Evolutionary conservation across 2,113 vertebrate genomes (phyloP), one percentile per base, ranked within the genome.

Genomic region (Hippocampus barbouri): DNA sequence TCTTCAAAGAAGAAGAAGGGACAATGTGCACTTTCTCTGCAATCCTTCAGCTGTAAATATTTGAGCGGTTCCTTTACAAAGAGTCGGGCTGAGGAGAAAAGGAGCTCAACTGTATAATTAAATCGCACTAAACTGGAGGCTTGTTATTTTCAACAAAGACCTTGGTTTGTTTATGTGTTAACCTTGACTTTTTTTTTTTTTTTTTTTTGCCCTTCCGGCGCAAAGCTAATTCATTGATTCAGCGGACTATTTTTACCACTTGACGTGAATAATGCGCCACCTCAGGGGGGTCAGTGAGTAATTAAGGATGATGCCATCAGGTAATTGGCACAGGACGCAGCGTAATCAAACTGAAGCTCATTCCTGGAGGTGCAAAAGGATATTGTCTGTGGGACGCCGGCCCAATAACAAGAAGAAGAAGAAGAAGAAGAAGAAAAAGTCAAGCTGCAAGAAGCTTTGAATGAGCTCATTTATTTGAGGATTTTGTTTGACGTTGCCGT

Each of bases 31-130:
- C 71, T 66, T 51, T 71, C 57, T 73, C 57, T 78, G 69, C 80
- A 78, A 80, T 65, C 47, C 8, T 47, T 40, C 0, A 76, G 47
- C 1, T 2, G 47, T 73, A 73, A 71, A 76, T 81, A 72, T 79
- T 79, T 82, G 34, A 78, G 77, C 45, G 69, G 60, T 38, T 77
- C 34, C 47, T 64, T 64, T 67, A 34, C 76, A 78, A 79, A 61
- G 41, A 43, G 73, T 63, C 69, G 71, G 69, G 66, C 79, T 68
- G 25, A 61, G 38, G 51, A 74, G 78, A 83, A 20, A 66, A 73
- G 72, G 54, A 74, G 71, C 57, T 16, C 0, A 65, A 83, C 70
- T 15, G 5, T 27, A 8, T 65, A 49, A 77, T 79, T 74, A 75
- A 79, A 68, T 61, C 54, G 41, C 45, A 70, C 25, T 20, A 45